phyloP scores from a whole-genome alignment of 2,888 invertebrate genomes.

The Hylaea fasciaria region DNA sequence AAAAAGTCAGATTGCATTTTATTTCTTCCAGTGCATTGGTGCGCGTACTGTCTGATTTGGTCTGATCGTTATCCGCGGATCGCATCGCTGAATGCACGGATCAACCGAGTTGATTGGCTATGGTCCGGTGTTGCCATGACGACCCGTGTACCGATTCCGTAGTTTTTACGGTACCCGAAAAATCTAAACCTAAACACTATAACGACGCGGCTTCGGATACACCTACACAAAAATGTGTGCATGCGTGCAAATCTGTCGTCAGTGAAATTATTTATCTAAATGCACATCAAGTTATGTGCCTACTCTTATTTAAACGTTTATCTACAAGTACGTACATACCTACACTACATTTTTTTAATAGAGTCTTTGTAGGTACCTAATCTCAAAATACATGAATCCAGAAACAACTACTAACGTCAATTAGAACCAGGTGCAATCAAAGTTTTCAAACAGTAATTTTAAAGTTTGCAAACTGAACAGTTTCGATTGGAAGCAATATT shows the following conservation, averaged over 20 bases:
- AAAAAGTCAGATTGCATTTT: too few relatives aligned
- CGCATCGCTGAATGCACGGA: slow-evolving; percentile 10
- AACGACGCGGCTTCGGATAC: too few relatives aligned
- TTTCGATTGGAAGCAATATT: slow-evolving; percentile 24
- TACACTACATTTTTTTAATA: too few relatives aligned
- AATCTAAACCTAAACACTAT: too few relatives aligned
- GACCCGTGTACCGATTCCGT: slow-evolving; percentile 1
- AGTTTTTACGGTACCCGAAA: neutral
- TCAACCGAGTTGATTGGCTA: slow-evolving; percentile 19
- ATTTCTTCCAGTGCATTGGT: too few relatives aligned
- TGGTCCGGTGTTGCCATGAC: neutral
- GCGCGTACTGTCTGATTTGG: neutral
- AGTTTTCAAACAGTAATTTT: slow-evolving; percentile 22
- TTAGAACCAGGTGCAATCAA: slow-evolving; percentile 25
- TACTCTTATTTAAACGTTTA: too few relatives aligned
- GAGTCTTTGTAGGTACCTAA: neutral
- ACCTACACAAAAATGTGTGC: too few relatives aligned
- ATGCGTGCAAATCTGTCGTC: too few relatives aligned
- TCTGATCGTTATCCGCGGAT: slow-evolving; percentile 10
- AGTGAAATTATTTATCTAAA: too few relatives aligned
- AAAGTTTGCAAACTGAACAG: slow-evolving; percentile 15
- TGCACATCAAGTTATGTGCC: too few relatives aligned
- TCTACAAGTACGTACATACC: too few relatives aligned
- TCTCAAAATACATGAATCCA: neutral
- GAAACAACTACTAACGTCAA: slow-evolving; percentile 5